These are phyloP conservation scores for Hirtodrosophila trivittata DNA, from an alignment of 2,888 invertebrate genomes.

Conservation along the genomic window DNA sequence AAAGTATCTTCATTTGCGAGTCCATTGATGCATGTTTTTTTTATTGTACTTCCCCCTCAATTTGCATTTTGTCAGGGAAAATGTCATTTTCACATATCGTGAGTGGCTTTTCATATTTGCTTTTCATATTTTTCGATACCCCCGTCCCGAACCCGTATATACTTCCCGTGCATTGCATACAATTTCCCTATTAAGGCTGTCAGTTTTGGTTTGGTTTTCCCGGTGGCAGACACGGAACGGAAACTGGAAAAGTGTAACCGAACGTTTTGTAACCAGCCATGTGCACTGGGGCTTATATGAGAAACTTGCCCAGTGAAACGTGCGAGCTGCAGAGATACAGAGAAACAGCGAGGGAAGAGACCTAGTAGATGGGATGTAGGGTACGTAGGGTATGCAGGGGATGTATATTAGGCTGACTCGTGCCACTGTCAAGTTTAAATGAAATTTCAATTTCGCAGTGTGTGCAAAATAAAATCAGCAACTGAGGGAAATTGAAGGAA, in stretches of 20 bases:
- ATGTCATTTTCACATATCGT: conserved; percentile 10
- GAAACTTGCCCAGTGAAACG: conserved; percentile 40
- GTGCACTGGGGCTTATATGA: conserved; percentile 28
- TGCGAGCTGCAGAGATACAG: conserved; percentile 21
- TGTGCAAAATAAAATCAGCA: conserved; percentile 50
- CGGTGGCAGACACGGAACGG: conserved; percentile 29
- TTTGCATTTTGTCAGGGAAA: conserved; percentile 21
- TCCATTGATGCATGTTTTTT: too few relatives aligned
- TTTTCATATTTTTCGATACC: conserved; percentile 5
- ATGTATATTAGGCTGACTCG: conserved; percentile 21
- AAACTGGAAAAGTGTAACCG: conserved; percentile 37
- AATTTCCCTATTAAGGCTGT: conserved; percentile 38
- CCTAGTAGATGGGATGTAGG: too few relatives aligned
- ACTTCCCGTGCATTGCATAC: conserved; percentile 19
- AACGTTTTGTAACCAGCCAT: conserved; percentile 28
- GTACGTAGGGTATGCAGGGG: too few relatives aligned
- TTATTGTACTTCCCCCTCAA: too few relatives aligned
- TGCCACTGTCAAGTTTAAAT: conserved; percentile 74
- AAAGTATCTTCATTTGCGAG: too few relatives aligned
- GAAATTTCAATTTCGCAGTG: conserved; percentile 64
- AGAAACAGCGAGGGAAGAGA: neutral
- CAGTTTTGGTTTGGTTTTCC: conserved; percentile 29
- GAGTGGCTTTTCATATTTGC: conserved; percentile 5
- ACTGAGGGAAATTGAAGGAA: conserved; percentile 36
- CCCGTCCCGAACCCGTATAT: too few relatives aligned